Percentiles rank a stretch among this genome's conserved stretches.
Conservation (phyloP, 1,140 invertebrate genomes). For the Temnothorax longispinosus region DNA sequence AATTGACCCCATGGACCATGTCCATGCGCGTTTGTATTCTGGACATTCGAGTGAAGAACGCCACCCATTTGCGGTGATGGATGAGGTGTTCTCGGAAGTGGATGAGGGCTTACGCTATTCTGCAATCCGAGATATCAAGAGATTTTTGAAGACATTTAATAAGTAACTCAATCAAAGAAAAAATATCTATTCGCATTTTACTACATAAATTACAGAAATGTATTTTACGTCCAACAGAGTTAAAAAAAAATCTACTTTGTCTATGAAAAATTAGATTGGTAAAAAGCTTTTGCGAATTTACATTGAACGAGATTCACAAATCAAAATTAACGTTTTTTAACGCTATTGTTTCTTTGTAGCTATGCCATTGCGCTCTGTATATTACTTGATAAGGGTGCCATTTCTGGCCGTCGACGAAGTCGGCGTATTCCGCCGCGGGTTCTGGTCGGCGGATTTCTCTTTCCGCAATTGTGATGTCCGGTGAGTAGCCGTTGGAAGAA, state of each 20-base stretch:
- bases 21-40: slow-evolving; percentile 76
- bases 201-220: not conserved
- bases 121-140: slow-evolving; percentile 63
- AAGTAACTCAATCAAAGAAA: not conserved
- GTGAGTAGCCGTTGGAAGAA: slow-evolving; percentile 69
- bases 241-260: not conserved
- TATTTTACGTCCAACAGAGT: not conserved
- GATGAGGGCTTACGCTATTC: slow-evolving; percentile 80
- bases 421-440: slow-evolving; percentile 74
- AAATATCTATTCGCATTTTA: not conserved
- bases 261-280: not conserved
- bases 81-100: slow-evolving; percentile 74
- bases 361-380: not conserved
- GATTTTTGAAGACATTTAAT: not conserved
- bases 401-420: slow-evolving; percentile 82
- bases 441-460: slow-evolving; percentile 67
- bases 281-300: not conserved
- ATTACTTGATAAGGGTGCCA: slow-evolving; percentile 85
- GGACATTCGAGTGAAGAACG: slow-evolving; percentile 80
- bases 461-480: slow-evolving; percentile 73
- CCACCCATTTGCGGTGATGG: slow-evolving; percentile 70
- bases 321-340: not conserved
- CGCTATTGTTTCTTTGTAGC: not conserved
- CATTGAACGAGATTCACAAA: not conserved
- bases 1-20: slow-evolving; percentile 82